Conservation (phyloP, 2,113 vertebrate genomes). For the Carettochelys insculpta region DNA sequence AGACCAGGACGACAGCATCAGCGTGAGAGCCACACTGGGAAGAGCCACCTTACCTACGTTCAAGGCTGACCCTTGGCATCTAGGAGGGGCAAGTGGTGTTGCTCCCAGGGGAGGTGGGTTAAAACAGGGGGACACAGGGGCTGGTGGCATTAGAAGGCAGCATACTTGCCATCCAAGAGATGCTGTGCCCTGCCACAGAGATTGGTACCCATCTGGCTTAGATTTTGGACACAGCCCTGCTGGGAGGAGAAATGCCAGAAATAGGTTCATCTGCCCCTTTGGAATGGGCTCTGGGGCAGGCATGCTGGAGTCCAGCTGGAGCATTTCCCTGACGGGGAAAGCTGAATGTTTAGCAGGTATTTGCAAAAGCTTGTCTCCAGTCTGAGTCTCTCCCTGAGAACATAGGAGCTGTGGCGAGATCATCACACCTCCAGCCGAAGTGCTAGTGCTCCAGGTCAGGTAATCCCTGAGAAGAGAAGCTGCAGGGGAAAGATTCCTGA, state of each 20-base stretch:
- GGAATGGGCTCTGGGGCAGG: rapidly evolving
- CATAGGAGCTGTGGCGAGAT: rapidly evolving
- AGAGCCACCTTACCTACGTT: not conserved
- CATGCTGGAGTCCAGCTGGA: not conserved
- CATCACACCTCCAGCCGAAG: rapidly evolving
- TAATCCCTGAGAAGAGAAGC: not conserved
- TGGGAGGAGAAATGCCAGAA: rapidly evolving
- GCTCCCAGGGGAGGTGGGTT: not conserved
- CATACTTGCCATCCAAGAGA: not conserved
- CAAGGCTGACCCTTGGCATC: not conserved
- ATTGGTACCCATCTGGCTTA: rapidly evolving
- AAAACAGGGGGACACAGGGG: not conserved
- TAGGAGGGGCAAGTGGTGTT: not conserved
- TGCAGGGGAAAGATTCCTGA: rapidly evolving
- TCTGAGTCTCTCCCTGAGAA: rapidly evolving
- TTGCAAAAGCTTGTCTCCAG: rapidly evolving
- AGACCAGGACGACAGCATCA: not conserved
- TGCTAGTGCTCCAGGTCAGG: rapidly evolving
- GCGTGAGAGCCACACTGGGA: not conserved
- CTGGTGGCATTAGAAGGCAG: not conserved
- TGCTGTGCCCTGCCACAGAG: not conserved
- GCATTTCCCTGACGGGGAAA: not conserved
- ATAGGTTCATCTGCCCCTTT: not conserved
- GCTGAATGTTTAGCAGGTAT: not conserved
- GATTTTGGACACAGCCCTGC: not conserved